Percentiles rank a stretch among this genome's conserved stretches.
Conservation (phyloP, 2,888 invertebrate genomes). For the Leucophenga maculata region DNA sequence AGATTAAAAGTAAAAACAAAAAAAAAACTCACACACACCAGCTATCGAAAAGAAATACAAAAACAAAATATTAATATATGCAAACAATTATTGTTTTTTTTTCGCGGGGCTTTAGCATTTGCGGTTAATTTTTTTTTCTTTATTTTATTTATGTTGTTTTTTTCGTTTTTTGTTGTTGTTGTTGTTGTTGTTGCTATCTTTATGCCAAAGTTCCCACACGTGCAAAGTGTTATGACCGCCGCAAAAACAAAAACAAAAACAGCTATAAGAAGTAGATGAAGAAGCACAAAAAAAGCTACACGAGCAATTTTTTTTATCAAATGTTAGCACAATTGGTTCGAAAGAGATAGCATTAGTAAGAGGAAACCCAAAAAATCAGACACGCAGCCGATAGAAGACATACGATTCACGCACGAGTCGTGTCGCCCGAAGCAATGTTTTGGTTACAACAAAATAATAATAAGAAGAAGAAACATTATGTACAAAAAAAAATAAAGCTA, state of each 20-base stretch:
- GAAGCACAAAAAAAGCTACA: not conserved
- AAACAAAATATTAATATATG: not conserved
- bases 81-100: slow-evolving; percentile 16
- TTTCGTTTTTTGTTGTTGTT: no score
- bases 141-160: slow-evolving; percentile 40
- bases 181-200: slow-evolving; percentile 21
- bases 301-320: not conserved
- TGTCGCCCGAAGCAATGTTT: no score
- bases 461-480: not conserved
- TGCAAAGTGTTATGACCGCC: slow-evolving; percentile 42
- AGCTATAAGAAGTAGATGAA: slow-evolving; percentile 2
- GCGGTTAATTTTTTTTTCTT: slow-evolving; percentile 9
- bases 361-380: no score
- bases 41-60: slow-evolving; percentile 14
- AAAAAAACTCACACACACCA: not conserved
- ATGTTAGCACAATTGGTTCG: no score
- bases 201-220: slow-evolving; percentile 40
- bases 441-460: not conserved
- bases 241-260: slow-evolving; percentile 22
- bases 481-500: not conserved
- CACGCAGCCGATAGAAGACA: no score
- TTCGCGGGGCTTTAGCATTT: not conserved
- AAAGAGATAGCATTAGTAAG: no score
- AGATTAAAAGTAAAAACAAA: not conserved
- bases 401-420: no score